phyloP scores from a whole-genome alignment of 2,113 vertebrate genomes.

The Crotalus horridus region DNA sequence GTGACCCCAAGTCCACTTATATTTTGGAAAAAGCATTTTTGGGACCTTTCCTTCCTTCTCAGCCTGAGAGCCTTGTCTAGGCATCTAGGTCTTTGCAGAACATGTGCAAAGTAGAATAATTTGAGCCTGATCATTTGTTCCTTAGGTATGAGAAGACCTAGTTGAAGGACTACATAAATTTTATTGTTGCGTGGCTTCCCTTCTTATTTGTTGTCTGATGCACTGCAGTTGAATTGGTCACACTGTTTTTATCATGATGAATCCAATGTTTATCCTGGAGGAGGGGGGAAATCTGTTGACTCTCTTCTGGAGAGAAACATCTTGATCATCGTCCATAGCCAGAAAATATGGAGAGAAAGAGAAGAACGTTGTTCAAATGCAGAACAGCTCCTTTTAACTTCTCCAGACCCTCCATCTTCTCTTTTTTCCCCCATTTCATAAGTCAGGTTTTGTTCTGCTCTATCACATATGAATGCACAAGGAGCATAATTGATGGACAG shows the following conservation, averaged over 20 bases:
- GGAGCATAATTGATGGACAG: constrained; percentile 60
- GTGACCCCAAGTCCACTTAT: too few relatives aligned
- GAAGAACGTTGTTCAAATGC: constrained; percentile 12
- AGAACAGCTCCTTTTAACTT: constrained; percentile 35
- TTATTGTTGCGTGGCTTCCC: neutral
- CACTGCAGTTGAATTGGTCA: neutral
- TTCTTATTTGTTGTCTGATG: neutral
- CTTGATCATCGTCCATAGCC: neutral
- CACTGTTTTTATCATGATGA: neutral
- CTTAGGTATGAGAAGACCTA: too few relatives aligned
- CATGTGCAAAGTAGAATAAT: too few relatives aligned
- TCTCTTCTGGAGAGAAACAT: neutral
- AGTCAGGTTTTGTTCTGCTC: constrained; percentile 44
- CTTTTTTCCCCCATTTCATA: constrained; percentile 49
- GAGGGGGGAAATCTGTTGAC: accelerated
- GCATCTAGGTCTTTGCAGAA: too few relatives aligned
- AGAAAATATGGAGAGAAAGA: neutral
- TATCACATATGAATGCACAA: constrained; percentile 55
- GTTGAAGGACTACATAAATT: neutral
- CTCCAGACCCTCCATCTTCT: constrained; percentile 43
- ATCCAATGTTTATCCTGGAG: neutral
- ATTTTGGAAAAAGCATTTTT: too few relatives aligned
- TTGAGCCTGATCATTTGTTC: too few relatives aligned
- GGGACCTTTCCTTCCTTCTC: too few relatives aligned
- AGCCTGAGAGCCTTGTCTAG: too few relatives aligned